Evolutionary conservation across 2,888 invertebrate genomes (phyloP).

Genomic region (Dryocosmus kuriphilus): DNA sequence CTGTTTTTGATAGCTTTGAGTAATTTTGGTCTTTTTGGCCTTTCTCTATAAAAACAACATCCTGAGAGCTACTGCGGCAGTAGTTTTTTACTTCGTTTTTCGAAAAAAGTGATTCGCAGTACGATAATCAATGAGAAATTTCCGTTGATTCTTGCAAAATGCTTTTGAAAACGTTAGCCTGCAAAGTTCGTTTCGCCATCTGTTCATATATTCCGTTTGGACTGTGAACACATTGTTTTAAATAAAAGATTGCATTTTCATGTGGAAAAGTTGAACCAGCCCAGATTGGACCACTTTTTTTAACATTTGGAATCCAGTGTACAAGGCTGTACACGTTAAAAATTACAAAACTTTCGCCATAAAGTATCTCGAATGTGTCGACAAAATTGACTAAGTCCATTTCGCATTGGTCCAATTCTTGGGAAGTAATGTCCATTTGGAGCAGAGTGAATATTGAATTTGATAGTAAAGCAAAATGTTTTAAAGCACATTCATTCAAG

Average conservation of each 20-base stretch:
- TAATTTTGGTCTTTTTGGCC: background rate
- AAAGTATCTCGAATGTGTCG: background rate
- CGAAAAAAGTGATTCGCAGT: background rate
- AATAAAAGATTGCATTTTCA: constrained; percentile 1
- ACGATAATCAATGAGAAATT: constrained; percentile 1
- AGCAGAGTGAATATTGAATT: too few species aligned
- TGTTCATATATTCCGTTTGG: too few species aligned
- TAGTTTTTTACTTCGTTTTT: background rate
- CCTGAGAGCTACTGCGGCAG: too few species aligned
- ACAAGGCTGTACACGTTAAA: constrained; percentile 5
- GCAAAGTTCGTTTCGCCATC: background rate
- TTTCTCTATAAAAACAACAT: background rate
- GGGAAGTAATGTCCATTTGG: too few species aligned
- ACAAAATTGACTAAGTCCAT: background rate
- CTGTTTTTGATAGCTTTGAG: background rate
- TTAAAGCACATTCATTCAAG: too few species aligned
- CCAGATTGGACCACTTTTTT: constrained; percentile 13
- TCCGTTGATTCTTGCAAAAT: background rate
- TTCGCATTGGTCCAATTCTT: too few species aligned
- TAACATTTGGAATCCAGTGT: background rate
- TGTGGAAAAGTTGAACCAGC: background rate
- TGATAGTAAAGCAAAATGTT: too few species aligned
- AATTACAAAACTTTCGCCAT: too few species aligned
- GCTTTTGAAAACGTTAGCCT: constrained; percentile 1
- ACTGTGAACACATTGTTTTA: constrained; percentile 8